Evolutionary conservation across 2,888 invertebrate species (phyloP).

Genomic region (Caenorhabditis parvicauda): DNA sequence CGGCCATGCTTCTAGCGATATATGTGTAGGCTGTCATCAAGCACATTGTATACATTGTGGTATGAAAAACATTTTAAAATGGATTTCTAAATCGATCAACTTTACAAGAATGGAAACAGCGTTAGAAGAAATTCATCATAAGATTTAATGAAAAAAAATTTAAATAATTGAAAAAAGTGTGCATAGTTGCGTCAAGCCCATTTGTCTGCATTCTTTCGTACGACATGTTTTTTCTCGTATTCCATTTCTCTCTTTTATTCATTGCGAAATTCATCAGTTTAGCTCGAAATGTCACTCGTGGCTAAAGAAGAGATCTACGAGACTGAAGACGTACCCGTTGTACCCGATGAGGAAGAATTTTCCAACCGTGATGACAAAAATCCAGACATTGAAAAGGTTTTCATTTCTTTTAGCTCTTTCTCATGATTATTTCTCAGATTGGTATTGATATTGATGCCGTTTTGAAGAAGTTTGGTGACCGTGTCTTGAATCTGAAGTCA

Average conservation of each 20-base stretch:
- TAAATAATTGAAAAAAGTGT: no score
- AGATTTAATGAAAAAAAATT: no score
- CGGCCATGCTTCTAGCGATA: no score
- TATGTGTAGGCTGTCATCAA: no score
- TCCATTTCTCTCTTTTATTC: neutral
- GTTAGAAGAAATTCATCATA: no score
- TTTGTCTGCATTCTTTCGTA: no score
- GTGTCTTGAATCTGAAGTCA: constrained; percentile 42
- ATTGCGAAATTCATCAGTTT: no score
- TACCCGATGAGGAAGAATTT: constrained; percentile 18
- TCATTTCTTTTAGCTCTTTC: neutral
- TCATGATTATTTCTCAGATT: constrained; percentile 19
- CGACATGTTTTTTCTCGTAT: neutral
- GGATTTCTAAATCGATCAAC: no score
- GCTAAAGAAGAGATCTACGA: constrained; percentile 62
- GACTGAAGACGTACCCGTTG: constrained; percentile 40
- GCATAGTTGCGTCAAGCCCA: no score
- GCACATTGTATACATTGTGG: no score
- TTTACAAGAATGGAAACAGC: no score
- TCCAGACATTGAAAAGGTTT: constrained; percentile 46
- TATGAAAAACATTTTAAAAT: no score
- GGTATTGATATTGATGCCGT: constrained; percentile 55
- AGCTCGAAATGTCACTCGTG: constrained; percentile 41
- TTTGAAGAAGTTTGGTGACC: constrained; percentile 44
- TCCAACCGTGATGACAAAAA: constrained; percentile 21